Percentiles rank a stretch among this genome's conserved stretches.
Conservation (phyloP, 1,140 invertebrate genomes). For the Pectinophora gossypiella region DNA sequence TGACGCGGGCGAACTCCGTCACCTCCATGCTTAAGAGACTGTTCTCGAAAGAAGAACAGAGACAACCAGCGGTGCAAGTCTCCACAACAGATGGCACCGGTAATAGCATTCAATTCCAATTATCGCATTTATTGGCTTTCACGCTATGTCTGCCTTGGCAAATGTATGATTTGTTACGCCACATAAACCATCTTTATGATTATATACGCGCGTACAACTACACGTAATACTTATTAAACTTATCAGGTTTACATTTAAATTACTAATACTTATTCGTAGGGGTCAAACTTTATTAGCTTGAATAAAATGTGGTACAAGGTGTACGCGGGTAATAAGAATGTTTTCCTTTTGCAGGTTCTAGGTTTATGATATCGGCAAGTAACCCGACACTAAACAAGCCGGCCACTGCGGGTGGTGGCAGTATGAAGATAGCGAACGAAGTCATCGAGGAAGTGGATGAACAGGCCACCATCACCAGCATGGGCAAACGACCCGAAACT, state of each 20-base stretch:
- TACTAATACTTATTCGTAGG: too few species aligned
- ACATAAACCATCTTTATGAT: too few species aligned
- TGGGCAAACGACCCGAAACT: conserved; percentile 75
- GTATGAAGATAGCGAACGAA: conserved; percentile 83
- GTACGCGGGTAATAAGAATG: neutral
- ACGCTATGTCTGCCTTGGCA: too few species aligned
- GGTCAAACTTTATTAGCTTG: too few species aligned
- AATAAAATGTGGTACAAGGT: too few species aligned
- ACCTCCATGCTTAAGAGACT: conserved; percentile 85
- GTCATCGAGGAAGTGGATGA: conserved; percentile 90
- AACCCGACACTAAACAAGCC: conserved; percentile 58
- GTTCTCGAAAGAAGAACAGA: conserved; percentile 83
- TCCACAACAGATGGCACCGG: conserved; percentile 56
- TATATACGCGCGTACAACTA: too few species aligned
- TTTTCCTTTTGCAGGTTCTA: conserved; percentile 26
- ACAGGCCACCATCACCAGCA: conserved; percentile 85
- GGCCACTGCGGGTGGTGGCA: conserved; percentile 66
- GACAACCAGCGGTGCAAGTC: conserved; percentile 16
- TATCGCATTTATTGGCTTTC: too few species aligned
- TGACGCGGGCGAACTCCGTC: conserved; percentile 83
- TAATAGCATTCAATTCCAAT: neutral
- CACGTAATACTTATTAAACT: too few species aligned
- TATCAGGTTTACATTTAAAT: too few species aligned
- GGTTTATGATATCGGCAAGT: conserved; percentile 58
- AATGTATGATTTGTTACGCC: too few species aligned